phyloP scores from a whole-genome alignment of 64 coral and sea anemone genomes.

The Cladopsammia gracilis region DNA sequence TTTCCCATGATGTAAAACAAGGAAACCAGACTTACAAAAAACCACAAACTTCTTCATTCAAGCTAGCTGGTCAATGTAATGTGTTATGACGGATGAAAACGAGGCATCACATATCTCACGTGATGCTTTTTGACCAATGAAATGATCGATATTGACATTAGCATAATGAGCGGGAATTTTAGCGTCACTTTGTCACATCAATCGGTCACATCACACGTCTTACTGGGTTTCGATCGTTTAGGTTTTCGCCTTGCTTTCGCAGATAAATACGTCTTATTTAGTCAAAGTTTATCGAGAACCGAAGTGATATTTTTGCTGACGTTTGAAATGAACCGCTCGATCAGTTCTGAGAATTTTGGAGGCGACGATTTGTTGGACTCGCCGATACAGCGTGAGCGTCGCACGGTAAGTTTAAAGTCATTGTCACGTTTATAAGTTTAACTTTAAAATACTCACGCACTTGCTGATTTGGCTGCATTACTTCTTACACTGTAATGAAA shows the following conservation, averaged over 20 bases:
- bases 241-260: not conserved
- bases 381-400: not conserved
- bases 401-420: not conserved
- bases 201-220: not conserved
- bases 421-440: constrained; percentile 40
- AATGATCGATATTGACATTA: not conserved
- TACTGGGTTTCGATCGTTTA: not conserved
- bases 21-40: no score
- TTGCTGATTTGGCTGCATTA: no score
- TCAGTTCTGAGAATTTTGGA: constrained; percentile 7
- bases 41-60: not conserved
- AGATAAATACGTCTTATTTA: constrained; percentile 3
- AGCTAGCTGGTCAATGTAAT: not conserved
- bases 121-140: not conserved
- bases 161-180: constrained; percentile 16
- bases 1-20: not conserved
- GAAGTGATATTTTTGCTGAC: not conserved
- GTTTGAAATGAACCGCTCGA: not conserved
- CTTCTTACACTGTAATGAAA: no score
- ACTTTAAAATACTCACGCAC: no score
- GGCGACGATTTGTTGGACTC: not conserved
- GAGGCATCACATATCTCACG: not conserved
- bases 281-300: constrained; percentile 6
- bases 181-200: not conserved
- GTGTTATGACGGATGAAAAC: no score